Conservation (phyloP, 2,113 vertebrate genomes). For the Callaeas wilsoni region DNA sequence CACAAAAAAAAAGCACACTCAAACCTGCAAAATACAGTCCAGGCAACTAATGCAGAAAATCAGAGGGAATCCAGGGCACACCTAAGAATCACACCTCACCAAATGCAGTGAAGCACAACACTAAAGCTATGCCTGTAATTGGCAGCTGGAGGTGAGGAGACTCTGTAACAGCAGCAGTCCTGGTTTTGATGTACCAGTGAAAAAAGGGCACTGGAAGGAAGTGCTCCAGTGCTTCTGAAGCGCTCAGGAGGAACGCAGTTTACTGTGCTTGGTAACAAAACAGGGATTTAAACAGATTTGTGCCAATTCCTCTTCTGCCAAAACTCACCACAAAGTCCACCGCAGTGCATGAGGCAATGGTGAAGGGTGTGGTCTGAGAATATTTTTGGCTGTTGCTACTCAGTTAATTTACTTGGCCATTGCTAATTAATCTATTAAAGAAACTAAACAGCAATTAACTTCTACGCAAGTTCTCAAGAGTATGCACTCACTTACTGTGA, state of each 20-base stretch:
- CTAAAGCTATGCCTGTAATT: background rate
- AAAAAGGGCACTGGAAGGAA: background rate
- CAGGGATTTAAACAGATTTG: background rate
- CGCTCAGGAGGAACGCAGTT: accelerated
- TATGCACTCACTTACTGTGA: background rate
- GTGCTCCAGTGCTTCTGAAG: background rate
- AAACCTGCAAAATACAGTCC: background rate
- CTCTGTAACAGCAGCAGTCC: background rate
- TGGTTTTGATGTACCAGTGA: background rate
- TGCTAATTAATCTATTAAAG: background rate
- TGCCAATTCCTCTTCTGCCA: background rate
- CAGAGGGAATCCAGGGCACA: background rate
- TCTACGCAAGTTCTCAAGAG: background rate
- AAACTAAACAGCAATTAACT: background rate
- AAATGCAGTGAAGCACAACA: background rate
- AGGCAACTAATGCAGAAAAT: background rate
- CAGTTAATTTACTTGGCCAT: background rate
- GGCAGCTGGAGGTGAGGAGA: background rate
- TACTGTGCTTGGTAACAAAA: background rate
- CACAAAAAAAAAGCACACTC: background rate
- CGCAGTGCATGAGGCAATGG: accelerated
- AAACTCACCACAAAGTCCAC: background rate
- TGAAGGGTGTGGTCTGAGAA: background rate
- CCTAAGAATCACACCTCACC: accelerated
- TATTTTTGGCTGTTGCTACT: background rate